phyloP scores from a whole-genome alignment of 2,888 invertebrate species.

The Lobophora halterata region DNA sequence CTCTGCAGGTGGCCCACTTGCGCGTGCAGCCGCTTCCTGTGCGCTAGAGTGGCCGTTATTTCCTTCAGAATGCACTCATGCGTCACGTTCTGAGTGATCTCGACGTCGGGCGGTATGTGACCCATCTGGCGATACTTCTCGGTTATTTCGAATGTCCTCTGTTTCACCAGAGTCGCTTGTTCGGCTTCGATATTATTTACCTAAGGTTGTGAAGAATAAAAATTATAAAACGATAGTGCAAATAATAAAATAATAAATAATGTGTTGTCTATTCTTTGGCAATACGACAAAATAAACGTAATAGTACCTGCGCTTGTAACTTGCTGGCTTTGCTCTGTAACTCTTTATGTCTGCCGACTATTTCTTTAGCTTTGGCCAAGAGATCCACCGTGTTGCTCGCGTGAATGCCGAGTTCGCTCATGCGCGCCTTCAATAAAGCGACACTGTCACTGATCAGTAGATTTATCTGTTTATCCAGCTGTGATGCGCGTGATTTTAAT shows the following conservation, averaged over 20 bases:
- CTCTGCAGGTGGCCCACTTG: conserved; percentile 89
- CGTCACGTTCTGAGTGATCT: conserved; percentile 84
- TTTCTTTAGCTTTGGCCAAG: conserved; percentile 93
- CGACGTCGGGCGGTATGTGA: conserved; percentile 76
- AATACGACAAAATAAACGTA: conserved; percentile 9
- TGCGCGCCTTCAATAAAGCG: conserved; percentile 90
- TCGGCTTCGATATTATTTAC: conserved; percentile 87
- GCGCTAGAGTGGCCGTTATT: conserved; percentile 90
- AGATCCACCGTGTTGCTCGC: conserved; percentile 92
- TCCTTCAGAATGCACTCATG: conserved; percentile 92
- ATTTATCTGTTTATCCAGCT: conserved; percentile 95
- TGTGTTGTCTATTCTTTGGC: conserved; percentile 4
- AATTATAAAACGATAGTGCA: conserved; percentile 14
- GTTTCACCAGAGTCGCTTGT: conserved; percentile 86
- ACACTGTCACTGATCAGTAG: conserved; percentile 96
- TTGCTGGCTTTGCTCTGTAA: conserved; percentile 93
- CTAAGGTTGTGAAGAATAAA: conserved; percentile 43
- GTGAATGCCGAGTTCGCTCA: conserved; percentile 95
- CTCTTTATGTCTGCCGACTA: conserved; percentile 95
- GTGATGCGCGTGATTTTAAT: conserved; percentile 91
- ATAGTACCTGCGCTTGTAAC: conserved; percentile 89
- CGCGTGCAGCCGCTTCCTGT: conserved; percentile 91
- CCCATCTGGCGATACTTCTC: conserved; percentile 84
- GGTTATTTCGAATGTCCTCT: conserved; percentile 87
- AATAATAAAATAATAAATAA: conserved; percentile 2